Conservation (phyloP, 2,113 vertebrate genomes). For the Arizona elegans region DNA sequence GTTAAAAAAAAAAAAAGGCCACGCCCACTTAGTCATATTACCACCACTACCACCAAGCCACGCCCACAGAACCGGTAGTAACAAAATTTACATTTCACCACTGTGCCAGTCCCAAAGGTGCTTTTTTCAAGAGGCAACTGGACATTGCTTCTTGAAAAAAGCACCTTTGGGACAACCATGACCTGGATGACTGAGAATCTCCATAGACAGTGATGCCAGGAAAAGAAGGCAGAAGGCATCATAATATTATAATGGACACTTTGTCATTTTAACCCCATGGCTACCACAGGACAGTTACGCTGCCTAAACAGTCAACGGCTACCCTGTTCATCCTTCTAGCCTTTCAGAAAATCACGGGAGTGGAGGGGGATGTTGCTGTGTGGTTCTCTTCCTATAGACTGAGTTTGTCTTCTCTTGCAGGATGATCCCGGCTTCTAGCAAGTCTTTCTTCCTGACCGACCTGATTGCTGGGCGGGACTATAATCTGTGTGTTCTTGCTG, state of each 20-base stretch:
- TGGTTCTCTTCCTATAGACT: neutral
- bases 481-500: constrained; percentile 87
- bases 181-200: too few relatives aligned
- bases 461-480: constrained; percentile 86
- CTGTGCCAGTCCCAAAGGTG: too few relatives aligned
- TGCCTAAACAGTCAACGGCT: neutral
- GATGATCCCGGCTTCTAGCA: constrained; percentile 90
- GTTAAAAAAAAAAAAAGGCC: too few relatives aligned
- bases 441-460: constrained; percentile 88
- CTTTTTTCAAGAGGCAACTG: too few relatives aligned
- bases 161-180: too few relatives aligned
- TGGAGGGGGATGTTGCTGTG: neutral
- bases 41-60: too few relatives aligned
- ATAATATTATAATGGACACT: neutral
- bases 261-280: neutral
- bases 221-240: neutral
- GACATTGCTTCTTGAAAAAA: too few relatives aligned
- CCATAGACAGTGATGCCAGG: neutral
- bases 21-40: too few relatives aligned
- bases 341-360: neutral
- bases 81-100: too few relatives aligned
- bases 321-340: neutral
- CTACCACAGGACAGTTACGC: neutral
- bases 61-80: too few relatives aligned
- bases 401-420: constrained; percentile 61